These are phyloP conservation scores for Halictus rubicundus DNA, from an alignment of 1,140 invertebrate species.

Conservation along the genomic window DNA sequence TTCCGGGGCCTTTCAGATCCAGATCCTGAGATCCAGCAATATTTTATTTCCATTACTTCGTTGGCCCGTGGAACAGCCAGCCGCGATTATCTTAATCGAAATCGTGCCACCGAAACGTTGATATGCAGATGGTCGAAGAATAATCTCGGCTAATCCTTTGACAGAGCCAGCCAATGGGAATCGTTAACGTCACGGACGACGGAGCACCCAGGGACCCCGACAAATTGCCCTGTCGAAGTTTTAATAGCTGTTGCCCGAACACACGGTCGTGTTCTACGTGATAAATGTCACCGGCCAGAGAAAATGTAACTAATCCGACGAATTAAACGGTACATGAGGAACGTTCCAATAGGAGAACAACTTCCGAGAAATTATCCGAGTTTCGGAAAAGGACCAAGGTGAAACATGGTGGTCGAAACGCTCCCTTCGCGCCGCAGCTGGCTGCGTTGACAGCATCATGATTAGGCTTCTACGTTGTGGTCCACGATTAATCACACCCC, in stretches of 20 bases:
- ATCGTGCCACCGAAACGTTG: background rate
- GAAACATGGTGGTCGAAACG: too few species aligned
- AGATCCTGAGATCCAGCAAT: background rate
- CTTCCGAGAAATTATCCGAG: background rate
- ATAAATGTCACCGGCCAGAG: background rate
- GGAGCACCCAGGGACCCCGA: too few species aligned
- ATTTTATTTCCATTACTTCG: background rate
- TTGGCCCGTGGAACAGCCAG: too few species aligned
- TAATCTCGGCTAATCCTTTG: background rate
- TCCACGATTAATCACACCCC: too few species aligned
- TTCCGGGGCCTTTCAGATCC: background rate
- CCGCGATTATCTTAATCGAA: slow-evolving; percentile 20
- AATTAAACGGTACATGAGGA: background rate
- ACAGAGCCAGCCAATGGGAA: background rate
- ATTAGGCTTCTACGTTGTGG: too few species aligned
- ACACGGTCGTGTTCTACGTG: background rate
- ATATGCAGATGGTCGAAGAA: background rate
- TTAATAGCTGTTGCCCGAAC: slow-evolving; percentile 8
- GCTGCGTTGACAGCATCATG: too few species aligned
- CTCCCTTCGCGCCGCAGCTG: too few species aligned
- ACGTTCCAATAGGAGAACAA: too few species aligned
- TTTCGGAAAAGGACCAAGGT: background rate
- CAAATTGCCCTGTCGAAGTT: slow-evolving; percentile 22
- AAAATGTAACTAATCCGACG: background rate
- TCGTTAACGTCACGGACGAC: background rate